Evolutionary conservation across 2,888 invertebrate genomes (phyloP).

Genomic region (Ametastegia equiseti): DNA sequence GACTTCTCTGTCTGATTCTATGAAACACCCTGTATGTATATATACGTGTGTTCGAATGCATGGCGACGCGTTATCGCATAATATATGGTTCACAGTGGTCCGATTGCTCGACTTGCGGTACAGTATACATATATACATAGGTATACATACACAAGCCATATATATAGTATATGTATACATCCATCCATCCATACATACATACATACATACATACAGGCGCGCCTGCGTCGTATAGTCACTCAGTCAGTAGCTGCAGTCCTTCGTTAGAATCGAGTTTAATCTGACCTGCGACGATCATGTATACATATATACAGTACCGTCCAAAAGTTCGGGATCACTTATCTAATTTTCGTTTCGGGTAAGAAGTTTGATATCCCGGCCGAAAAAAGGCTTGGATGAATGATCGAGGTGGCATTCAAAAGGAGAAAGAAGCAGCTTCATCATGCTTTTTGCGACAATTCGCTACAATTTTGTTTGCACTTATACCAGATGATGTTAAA

Average conservation of each 20-base stretch:
- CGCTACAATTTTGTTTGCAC: too few species aligned
- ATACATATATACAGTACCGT: too few species aligned
- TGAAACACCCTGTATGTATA: neutral
- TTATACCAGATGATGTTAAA: too few species aligned
- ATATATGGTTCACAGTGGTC: neutral
- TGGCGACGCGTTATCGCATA: slow-evolving; percentile 4
- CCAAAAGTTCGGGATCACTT: too few species aligned
- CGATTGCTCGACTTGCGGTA: neutral
- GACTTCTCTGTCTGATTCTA: too few species aligned
- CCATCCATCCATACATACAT: neutral
- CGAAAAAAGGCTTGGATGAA: too few species aligned
- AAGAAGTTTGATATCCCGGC: too few species aligned
- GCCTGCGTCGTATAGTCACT: neutral
- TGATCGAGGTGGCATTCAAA: too few species aligned
- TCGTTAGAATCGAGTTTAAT: slow-evolving; percentile 9
- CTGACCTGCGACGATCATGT: neutral
- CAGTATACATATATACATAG: neutral
- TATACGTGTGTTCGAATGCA: neutral
- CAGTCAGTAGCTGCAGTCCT: too few species aligned
- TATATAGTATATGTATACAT: neutral
- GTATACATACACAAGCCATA: neutral
- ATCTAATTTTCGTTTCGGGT: too few species aligned
- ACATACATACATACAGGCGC: neutral
- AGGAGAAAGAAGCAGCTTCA: too few species aligned
- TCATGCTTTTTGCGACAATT: too few species aligned